Evolutionary conservation across 1,140 invertebrate genomes (phyloP).

Genomic region (Cardiocondyla obscurior): DNA sequence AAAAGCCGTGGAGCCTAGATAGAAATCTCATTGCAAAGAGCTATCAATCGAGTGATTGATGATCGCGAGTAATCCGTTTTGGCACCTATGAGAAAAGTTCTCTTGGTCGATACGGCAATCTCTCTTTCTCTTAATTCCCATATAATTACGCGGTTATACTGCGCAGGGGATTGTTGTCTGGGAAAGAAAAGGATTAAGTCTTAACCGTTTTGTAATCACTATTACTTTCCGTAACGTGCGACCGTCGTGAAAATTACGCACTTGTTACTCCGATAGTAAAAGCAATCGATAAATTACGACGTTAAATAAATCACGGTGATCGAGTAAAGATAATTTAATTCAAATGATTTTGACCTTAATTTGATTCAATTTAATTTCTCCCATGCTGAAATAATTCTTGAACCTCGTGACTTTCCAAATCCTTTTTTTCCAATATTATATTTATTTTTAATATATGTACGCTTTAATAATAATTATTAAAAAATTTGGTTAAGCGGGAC

Average conservation of each 20-base stretch:
- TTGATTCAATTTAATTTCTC: background rate
- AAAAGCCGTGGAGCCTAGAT: background rate
- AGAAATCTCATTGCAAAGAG: background rate
- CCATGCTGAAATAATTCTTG: background rate
- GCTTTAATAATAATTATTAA: too few relatives aligned
- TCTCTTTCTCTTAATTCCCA: background rate
- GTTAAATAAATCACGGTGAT: background rate
- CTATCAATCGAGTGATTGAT: background rate
- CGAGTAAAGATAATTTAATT: background rate
- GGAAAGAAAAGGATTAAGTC: conserved; percentile 5
- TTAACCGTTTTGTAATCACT: background rate
- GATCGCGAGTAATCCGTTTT: background rate
- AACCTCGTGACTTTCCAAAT: background rate
- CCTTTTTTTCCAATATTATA: background rate
- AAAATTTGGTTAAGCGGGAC: background rate
- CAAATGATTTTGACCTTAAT: background rate
- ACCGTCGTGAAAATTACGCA: background rate
- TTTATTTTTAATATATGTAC: too few relatives aligned
- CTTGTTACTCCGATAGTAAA: background rate
- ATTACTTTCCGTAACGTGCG: conserved; percentile 6
- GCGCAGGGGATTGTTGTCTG: conserved; percentile 1
- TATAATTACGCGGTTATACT: conserved; percentile 23
- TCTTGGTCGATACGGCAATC: background rate
- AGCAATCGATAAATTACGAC: background rate
- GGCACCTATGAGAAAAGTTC: background rate